These are phyloP conservation scores for Sander lucioperca DNA, from an alignment of 2,113 vertebrate species.

Conservation along the genomic window DNA sequence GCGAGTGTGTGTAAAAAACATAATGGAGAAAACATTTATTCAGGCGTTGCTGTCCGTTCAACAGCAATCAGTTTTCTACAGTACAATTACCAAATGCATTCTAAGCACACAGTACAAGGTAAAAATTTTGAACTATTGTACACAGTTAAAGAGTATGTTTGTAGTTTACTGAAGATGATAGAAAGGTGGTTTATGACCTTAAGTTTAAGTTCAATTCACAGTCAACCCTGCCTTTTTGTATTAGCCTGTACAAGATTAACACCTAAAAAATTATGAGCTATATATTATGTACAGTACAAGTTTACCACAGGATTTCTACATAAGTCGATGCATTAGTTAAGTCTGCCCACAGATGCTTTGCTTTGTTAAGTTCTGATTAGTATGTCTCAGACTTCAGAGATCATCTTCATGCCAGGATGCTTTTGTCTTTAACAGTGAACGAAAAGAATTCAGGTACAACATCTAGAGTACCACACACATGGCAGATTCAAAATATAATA, in stretches of 20 bases:
- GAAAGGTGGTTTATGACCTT: constrained; percentile 43
- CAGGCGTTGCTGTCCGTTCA: constrained; percentile 28
- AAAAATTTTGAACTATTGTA: constrained; percentile 31
- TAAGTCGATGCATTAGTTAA: constrained; percentile 72
- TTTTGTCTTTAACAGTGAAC: constrained; percentile 14
- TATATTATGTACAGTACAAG: constrained; percentile 83
- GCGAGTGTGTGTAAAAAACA: constrained; percentile 11
- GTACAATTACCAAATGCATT: constrained; percentile 44
- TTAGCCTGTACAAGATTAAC: constrained; percentile 78
- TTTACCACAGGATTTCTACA: constrained; percentile 85
- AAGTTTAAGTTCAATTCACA: constrained; percentile 45
- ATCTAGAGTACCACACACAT: background rate
- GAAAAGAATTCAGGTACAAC: background rate
- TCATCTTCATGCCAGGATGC: constrained; percentile 51
- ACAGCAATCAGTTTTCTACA: constrained; percentile 34
- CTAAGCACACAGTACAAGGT: constrained; percentile 40
- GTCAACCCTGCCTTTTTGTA: constrained; percentile 68
- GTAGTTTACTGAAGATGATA: constrained; percentile 45
- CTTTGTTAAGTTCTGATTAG: constrained; percentile 22
- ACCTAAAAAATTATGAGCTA: constrained; percentile 81
- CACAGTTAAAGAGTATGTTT: constrained; percentile 34
- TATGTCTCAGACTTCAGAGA: constrained; percentile 8
- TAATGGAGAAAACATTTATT: constrained; percentile 20
- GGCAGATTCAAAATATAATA: constrained; percentile 24
- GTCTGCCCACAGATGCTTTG: constrained; percentile 16